Evolutionary conservation across 1,140 invertebrate species (phyloP).

Genomic region (Idris sp.): DNA sequence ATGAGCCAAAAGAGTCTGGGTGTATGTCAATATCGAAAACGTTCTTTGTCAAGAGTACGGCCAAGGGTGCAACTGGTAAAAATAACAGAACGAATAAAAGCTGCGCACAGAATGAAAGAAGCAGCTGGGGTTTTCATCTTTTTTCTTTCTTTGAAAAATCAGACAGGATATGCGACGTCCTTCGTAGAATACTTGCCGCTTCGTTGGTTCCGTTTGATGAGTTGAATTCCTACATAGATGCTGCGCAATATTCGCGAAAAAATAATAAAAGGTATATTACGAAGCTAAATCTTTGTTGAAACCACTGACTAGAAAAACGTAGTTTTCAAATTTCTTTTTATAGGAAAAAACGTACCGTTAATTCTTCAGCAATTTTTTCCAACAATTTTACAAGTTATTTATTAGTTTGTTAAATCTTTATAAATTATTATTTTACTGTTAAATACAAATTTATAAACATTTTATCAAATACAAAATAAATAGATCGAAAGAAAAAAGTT

Average conservation of each 20-base stretch:
- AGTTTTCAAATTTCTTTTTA: slow-evolving; percentile 27
- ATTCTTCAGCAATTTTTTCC: slow-evolving; percentile 10
- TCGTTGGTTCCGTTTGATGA: slow-evolving; percentile 70
- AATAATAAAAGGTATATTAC: slow-evolving; percentile 65
- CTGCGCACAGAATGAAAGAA: slow-evolving; percentile 23
- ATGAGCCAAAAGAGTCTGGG: slow-evolving; percentile 27
- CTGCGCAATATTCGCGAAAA: slow-evolving; percentile 62
- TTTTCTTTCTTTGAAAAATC: slow-evolving; percentile 68
- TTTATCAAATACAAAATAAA: too few relatives aligned
- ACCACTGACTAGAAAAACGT: slow-evolving; percentile 44
- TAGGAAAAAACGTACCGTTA: slow-evolving; percentile 12
- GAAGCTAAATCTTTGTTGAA: slow-evolving; percentile 11
- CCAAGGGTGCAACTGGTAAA: slow-evolving; percentile 54
- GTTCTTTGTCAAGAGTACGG: slow-evolving; percentile 44
- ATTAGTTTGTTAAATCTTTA: background rate
- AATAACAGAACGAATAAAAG: slow-evolving; percentile 34
- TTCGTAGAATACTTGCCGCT: slow-evolving; percentile 67
- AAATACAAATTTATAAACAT: too few relatives aligned
- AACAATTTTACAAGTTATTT: background rate
- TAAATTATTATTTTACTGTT: too few relatives aligned
- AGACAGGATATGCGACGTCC: slow-evolving; percentile 63
- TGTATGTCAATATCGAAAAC: slow-evolving; percentile 33
- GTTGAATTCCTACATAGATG: slow-evolving; percentile 58
- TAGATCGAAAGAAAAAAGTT: too few relatives aligned
- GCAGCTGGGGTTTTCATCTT: slow-evolving; percentile 46